Evolutionary conservation across 2,888 invertebrate species (phyloP).

Genomic region (Ophion ellenae): DNA sequence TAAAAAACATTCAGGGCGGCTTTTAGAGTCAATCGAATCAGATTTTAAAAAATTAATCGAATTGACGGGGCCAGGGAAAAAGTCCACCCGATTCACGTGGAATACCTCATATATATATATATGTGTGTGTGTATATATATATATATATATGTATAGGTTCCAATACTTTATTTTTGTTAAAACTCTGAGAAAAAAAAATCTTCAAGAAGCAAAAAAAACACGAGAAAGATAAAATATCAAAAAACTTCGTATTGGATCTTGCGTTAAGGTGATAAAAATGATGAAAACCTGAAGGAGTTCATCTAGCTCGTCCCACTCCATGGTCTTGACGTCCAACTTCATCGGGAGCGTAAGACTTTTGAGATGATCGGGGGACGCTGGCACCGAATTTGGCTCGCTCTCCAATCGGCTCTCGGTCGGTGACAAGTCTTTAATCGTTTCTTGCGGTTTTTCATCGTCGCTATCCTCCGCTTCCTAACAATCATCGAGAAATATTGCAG

Average conservation of each 20-base stretch:
- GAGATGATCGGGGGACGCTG: conserved; percentile 81
- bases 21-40: too few relatives aligned
- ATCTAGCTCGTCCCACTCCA: conserved; percentile 90
- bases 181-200: too few relatives aligned
- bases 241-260: neutral
- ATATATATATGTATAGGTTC: too few relatives aligned
- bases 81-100: too few relatives aligned
- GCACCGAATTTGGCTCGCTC: conserved; percentile 77
- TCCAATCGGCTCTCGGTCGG: conserved; percentile 75
- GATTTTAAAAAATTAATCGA: too few relatives aligned
- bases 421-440: conserved; percentile 72
- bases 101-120: too few relatives aligned
- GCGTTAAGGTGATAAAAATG: neutral
- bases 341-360: conserved; percentile 87
- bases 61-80: too few relatives aligned
- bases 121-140: too few relatives aligned
- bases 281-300: conserved; percentile 86
- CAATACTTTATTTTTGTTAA: too few relatives aligned
- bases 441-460: conserved; percentile 76
- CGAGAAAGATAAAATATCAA: too few relatives aligned
- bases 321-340: conserved; percentile 87
- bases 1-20: too few relatives aligned
- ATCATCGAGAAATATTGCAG: neutral
- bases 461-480: conserved; percentile 74
- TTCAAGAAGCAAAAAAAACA: neutral